Base-by-base conservation (phyloP, 2,888 invertebrate genomes). In the Mamestra brassicae region DNA sequence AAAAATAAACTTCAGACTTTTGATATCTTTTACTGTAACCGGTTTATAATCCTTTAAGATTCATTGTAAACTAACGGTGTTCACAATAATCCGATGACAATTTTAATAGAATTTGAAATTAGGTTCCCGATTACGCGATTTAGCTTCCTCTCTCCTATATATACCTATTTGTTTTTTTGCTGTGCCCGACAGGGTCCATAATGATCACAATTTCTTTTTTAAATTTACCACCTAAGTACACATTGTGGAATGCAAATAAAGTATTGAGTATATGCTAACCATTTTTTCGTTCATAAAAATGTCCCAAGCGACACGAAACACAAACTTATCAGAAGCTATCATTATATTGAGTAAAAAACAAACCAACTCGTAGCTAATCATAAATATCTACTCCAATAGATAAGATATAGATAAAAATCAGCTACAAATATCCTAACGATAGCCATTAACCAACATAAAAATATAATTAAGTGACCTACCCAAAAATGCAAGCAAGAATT, bases 341-440 rank as follows among this genome's bases (percentile, higher is more conserved):
- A 17, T 17, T 13, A 26, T 47, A 57, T 47, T 47, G 11, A 4
- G 47, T 47, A 47, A 47, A 45, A 3, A 15, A 45, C 26, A 26
- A 7, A 47, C 5, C 1, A 42, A 63, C 38, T 47, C 15, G 13
- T 36, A 52, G 5, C 15, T 4, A 5, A 34, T 34, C 34, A 34
- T 13, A 52, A 60, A 36, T 45, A 52, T 17, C n/a, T 4, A 45
- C 34, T 57, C 6, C 13, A 26, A 6, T 6, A 17, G 62, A 76
- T 76, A 7, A 52, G 34, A 76, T 45, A 65, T 42, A 4, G 57
- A 65, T 63, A 47, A 26, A 17, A 7, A 55, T 11, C 11, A 50
- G n/a, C 15, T 15, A 50, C 15, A 47, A 13, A 15, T 17, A 6
- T 8, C 7, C 26, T 58, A 55, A 74, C 17, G 4, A 26, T 47